Conservation (phyloP, 1,140 invertebrate genomes). For the Paraescarpia echinospica region DNA sequence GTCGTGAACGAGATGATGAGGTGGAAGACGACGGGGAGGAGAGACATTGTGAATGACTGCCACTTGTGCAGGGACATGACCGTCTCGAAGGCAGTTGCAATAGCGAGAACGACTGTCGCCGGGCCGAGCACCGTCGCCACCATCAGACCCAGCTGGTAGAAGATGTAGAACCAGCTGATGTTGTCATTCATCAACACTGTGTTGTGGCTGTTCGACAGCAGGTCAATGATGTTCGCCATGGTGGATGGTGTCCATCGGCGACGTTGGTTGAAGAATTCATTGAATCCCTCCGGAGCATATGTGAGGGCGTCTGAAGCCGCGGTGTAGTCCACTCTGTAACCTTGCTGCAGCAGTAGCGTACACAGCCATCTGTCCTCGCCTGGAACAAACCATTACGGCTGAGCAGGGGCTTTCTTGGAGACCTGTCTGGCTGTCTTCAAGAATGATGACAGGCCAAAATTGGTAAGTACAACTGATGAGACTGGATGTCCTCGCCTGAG, state of each 20-base stretch:
- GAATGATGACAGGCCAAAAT: too few relatives aligned
- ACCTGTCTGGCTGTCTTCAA: too few relatives aligned
- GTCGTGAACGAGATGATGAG: constrained; percentile 59
- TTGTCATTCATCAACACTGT: constrained; percentile 64
- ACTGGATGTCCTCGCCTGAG: too few relatives aligned
- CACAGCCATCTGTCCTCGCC: constrained; percentile 70
- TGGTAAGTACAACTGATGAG: too few relatives aligned
- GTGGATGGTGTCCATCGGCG: constrained; percentile 68
- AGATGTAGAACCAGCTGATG: constrained; percentile 65
- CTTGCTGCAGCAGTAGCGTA: constrained; percentile 66
- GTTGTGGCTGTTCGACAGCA: constrained; percentile 61
- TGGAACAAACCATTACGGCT: constrained; percentile 32
- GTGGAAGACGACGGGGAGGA: constrained; percentile 61
- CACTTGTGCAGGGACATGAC: constrained; percentile 62
- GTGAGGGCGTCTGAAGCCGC: constrained; percentile 68
- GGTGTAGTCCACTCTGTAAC: constrained; percentile 67
- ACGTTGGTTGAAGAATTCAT: constrained; percentile 60
- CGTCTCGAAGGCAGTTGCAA: constrained; percentile 63
- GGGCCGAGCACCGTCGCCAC: constrained; percentile 66
- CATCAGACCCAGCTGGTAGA: constrained; percentile 59
- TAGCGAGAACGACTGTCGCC: constrained; percentile 68
- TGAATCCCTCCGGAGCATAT: constrained; percentile 64
- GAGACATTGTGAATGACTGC: constrained; percentile 57
- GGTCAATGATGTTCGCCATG: constrained; percentile 67
- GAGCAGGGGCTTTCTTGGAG: too few relatives aligned